phyloP scores from a whole-genome alignment of 2,888 invertebrate species.

The Escarpia spicata region DNA sequence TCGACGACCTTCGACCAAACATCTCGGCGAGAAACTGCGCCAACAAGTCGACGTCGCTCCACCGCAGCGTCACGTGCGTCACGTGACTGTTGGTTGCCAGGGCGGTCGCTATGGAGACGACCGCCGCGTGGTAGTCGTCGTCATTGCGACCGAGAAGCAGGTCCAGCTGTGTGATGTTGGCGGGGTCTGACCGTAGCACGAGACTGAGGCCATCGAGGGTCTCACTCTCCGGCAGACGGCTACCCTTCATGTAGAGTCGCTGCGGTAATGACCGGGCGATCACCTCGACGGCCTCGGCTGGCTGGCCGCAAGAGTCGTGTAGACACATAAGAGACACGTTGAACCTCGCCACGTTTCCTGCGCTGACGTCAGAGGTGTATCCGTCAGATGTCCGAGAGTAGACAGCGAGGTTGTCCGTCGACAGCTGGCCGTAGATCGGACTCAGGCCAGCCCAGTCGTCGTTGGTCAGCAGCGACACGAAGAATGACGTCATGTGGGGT shows the following conservation, averaged over 20 bases:
- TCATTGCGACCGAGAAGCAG: conserved; percentile 52
- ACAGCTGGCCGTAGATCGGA: background rate
- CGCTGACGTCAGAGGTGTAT: background rate
- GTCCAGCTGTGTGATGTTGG: conserved; percentile 49
- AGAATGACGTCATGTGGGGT: background rate
- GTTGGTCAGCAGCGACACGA: background rate
- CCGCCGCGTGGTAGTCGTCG: conserved; percentile 42
- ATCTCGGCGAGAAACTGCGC: conserved; percentile 48
- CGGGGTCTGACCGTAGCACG: conserved; percentile 29
- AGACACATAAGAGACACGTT: background rate
- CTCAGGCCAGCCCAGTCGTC: background rate
- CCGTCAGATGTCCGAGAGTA: background rate
- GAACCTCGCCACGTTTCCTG: background rate
- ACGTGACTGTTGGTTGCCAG: conserved; percentile 45
- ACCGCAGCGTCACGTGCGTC: conserved; percentile 47
- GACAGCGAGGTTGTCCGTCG: background rate
- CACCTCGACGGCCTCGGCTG: background rate
- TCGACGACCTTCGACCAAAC: conserved; percentile 41
- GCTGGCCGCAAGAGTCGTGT: background rate
- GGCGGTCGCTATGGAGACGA: conserved; percentile 47
- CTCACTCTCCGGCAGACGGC: background rate
- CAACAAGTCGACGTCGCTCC: conserved; percentile 51
- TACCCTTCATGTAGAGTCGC: conserved; percentile 42
- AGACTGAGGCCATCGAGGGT: conserved; percentile 23
- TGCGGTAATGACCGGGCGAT: conserved; percentile 44